These are phyloP conservation scores for Cylindroiulus punctatus DNA, from an alignment of 2,888 invertebrate species.

Conservation along the genomic window DNA sequence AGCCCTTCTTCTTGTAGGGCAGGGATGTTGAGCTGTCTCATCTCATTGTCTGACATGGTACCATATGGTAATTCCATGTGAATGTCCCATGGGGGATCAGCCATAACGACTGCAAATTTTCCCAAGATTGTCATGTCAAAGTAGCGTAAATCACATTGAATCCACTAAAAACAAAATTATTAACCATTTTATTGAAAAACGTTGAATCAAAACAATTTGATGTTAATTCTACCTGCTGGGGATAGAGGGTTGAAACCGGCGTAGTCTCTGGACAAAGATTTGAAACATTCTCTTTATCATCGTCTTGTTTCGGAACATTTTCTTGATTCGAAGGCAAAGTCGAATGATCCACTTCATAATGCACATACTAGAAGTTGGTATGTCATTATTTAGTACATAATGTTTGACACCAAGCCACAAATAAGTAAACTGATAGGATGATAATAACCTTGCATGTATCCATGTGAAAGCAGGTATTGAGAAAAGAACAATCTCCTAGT, in stretches of 20 bases:
- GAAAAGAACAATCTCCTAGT: slow-evolving; percentile 95
- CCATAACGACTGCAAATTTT: slow-evolving; percentile 99
- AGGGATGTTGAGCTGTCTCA: slow-evolving; percentile 94
- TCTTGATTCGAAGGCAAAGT: slow-evolving; percentile 55
- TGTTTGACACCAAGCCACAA: neutral
- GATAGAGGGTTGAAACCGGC: slow-evolving; percentile 58
- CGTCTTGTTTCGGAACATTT: slow-evolving; percentile 52
- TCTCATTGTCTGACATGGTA: slow-evolving; percentile 98
- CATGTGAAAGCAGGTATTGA: slow-evolving; percentile 99
- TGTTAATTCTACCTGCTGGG: slow-evolving; percentile 57
- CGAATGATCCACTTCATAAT: slow-evolving; percentile 91
- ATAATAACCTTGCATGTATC: slow-evolving; percentile 84
- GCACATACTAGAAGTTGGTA: slow-evolving; percentile 77
- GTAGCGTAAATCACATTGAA: slow-evolving; percentile 93
- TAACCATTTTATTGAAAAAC: neutral
- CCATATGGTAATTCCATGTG: slow-evolving; percentile 99
- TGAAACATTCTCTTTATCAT: slow-evolving; percentile 56
- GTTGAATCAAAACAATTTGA: neutral
- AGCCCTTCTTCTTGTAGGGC: slow-evolving; percentile 94
- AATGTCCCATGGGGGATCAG: slow-evolving; percentile 99
- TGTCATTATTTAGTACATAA: neutral
- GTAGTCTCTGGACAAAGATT: slow-evolving; percentile 51
- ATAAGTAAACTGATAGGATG: neutral
- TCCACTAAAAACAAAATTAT: slow-evolving; percentile 84
- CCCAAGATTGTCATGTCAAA: slow-evolving; percentile 91